Percentiles rank a stretch among this genome's conserved stretches.
phyloP scores from a whole-genome alignment of 2,888 invertebrate species.

The Mesorhabditis spiculigera region DNA sequence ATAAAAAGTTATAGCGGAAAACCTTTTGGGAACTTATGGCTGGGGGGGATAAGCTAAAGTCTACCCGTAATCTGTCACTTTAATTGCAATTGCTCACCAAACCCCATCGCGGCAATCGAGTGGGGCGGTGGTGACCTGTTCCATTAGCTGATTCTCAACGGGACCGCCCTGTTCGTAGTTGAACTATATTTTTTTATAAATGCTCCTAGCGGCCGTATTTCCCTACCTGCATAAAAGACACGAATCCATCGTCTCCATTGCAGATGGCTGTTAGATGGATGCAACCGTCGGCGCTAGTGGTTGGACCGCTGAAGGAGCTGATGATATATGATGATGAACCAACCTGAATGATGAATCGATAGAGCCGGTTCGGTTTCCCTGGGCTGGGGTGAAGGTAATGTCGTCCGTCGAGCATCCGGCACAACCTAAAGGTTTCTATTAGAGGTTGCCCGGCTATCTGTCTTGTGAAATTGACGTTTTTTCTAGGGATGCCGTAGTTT shows the following conservation, averaged over 20 bases:
- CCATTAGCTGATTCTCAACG: background rate
- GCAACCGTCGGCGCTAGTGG: background rate
- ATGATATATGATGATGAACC: background rate
- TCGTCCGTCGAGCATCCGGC: background rate
- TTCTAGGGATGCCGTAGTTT: background rate
- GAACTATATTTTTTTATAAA: background rate
- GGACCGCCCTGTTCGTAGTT: conserved; percentile 3
- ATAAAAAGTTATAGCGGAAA: too few species aligned
- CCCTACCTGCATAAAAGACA: conserved; percentile 4
- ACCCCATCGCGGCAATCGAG: background rate
- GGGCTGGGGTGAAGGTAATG: conserved; percentile 2
- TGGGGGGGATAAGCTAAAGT: too few species aligned
- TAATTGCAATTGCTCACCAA: background rate
- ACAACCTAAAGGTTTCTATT: background rate
- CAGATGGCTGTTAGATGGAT: background rate
- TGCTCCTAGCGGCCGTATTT: background rate
- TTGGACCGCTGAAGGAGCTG: background rate
- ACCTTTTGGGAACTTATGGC: too few species aligned
- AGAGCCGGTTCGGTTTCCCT: background rate
- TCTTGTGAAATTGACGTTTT: background rate
- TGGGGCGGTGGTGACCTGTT: background rate
- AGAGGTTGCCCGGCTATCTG: background rate
- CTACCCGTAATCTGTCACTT: background rate
- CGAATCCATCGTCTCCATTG: background rate
- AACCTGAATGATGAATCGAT: conserved; percentile 4